A percentile compares a stretch with the other conserved stretches of the same genome.
Evolutionary conservation across 2,113 vertebrate species (phyloP).

Genomic region (Perca flavescens): DNA sequence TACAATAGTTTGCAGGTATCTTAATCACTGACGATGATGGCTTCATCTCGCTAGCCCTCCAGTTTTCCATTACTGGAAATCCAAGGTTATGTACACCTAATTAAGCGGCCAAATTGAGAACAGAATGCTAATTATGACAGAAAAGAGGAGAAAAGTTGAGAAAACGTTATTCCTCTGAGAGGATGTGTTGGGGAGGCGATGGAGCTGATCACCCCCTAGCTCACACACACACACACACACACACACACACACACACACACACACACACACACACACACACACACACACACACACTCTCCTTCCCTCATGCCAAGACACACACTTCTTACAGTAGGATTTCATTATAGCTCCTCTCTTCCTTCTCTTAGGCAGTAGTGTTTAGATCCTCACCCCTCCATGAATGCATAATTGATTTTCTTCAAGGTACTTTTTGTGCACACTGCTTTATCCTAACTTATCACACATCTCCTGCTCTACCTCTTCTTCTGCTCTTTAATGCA

Average conservation of each 20-base stretch:
- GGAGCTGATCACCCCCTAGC: slow-evolving; percentile 79
- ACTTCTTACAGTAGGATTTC: slow-evolving; percentile 77
- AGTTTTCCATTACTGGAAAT: slow-evolving; percentile 88
- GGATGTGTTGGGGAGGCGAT: slow-evolving; percentile 78
- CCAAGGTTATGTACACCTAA: slow-evolving; percentile 91
- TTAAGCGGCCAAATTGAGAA: slow-evolving; percentile 89
- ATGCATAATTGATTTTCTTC: slow-evolving; percentile 87
- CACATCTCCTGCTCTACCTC: slow-evolving; percentile 60
- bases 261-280: slow-evolving; percentile 34
- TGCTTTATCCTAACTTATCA: slow-evolving; percentile 67
- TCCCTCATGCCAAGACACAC: background rate
- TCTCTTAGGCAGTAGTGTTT: slow-evolving; percentile 83
- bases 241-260: background rate
- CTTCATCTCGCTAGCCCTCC: slow-evolving; percentile 86
- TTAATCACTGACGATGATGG: slow-evolving; percentile 87
- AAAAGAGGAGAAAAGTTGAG: slow-evolving; percentile 85
- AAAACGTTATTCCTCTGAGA: slow-evolving; percentile 87
- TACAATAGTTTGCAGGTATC: slow-evolving; percentile 82
- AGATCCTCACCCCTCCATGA: slow-evolving; percentile 81
- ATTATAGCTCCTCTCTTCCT: slow-evolving; percentile 81
- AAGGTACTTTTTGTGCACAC: slow-evolving; percentile 75
- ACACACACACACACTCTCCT: slow-evolving; percentile 34
- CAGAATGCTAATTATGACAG: slow-evolving; percentile 89
- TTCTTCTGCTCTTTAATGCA: slow-evolving; percentile 73
- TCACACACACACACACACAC: slow-evolving; percentile 29